Percentiles rank a stretch among this genome's conserved stretches.
These are phyloP conservation scores for Neuroterus valhalla DNA, from an alignment of 1,140 invertebrate genomes.

Conservation along the genomic window DNA sequence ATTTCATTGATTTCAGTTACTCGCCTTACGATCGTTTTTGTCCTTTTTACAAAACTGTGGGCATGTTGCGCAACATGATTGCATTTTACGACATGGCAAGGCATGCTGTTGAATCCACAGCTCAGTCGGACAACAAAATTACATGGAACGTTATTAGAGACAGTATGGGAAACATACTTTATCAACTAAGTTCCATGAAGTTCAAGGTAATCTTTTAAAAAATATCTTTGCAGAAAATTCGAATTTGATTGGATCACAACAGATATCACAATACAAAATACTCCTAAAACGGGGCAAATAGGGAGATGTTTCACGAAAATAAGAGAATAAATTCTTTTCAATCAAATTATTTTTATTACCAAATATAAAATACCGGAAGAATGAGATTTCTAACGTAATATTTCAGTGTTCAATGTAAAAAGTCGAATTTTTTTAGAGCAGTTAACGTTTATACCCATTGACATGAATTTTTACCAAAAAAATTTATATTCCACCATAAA, in stretches of 20 bases:
- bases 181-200: constrained; percentile 99
- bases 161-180: constrained; percentile 96
- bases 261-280: too few species aligned
- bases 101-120: constrained; percentile 97
- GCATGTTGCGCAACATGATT: constrained; percentile 99
- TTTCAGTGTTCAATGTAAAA: too few species aligned
- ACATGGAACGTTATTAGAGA: constrained; percentile 99
- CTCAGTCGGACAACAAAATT: constrained; percentile 99
- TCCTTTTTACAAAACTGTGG: constrained; percentile 99
- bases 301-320: too few species aligned
- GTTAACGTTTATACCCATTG: too few species aligned
- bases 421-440: too few species aligned
- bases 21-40: constrained; percentile 98
- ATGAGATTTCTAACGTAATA: too few species aligned
- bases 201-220: constrained; percentile 87
- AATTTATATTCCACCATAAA: too few species aligned
- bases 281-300: too few species aligned
- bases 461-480: too few species aligned
- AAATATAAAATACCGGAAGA: too few species aligned
- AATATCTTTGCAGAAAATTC: not conserved
- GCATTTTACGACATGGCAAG: constrained; percentile 98
- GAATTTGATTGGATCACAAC: not conserved
- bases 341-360: too few species aligned
- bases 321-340: too few species aligned
- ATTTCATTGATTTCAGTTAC: constrained; percentile 81